Evolutionary conservation across 2,888 invertebrate species (phyloP).

Genomic region (Hypomecis atomaria): DNA sequence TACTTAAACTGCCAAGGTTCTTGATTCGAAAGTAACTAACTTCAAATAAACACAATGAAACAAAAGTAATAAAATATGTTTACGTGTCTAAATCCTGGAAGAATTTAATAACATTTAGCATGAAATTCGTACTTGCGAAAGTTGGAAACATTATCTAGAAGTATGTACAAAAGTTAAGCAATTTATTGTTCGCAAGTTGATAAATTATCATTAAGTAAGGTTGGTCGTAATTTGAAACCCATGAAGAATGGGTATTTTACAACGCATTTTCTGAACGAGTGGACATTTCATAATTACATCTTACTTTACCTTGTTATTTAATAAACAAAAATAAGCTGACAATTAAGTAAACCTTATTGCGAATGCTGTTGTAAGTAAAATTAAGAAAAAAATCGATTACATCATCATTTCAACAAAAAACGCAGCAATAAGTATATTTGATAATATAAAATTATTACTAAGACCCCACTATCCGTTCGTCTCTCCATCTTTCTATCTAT

Average conservation of each 20-base stretch:
- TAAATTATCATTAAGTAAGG: constrained; percentile 43
- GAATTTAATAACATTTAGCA: constrained; percentile 33
- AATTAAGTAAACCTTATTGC: no score
- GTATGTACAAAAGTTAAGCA: constrained; percentile 43
- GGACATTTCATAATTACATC: background rate
- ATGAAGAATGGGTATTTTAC: constrained; percentile 45
- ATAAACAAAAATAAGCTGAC: no score
- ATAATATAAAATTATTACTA: no score
- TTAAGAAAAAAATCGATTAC: no score
- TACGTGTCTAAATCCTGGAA: constrained; percentile 29
- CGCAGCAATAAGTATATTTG: no score
- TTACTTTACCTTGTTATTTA: background rate
- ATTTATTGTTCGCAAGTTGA: constrained; percentile 46
- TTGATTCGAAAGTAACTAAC: background rate
- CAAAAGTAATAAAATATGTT: constrained; percentile 32
- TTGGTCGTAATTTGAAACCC: constrained; percentile 38
- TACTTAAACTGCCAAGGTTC: background rate
- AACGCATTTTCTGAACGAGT: constrained; percentile 42
- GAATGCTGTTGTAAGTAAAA: no score
- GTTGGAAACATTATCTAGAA: constrained; percentile 40
- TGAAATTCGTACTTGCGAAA: constrained; percentile 36
- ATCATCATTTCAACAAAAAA: no score
- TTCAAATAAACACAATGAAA: constrained; percentile 17
- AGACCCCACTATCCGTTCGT: no score
- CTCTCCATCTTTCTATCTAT: no score